A percentile compares a stretch with the other conserved stretches of the same genome.
These are phyloP conservation scores for Camponotus fellah DNA, from an alignment of 2,888 invertebrate species.

Conservation along the genomic window DNA sequence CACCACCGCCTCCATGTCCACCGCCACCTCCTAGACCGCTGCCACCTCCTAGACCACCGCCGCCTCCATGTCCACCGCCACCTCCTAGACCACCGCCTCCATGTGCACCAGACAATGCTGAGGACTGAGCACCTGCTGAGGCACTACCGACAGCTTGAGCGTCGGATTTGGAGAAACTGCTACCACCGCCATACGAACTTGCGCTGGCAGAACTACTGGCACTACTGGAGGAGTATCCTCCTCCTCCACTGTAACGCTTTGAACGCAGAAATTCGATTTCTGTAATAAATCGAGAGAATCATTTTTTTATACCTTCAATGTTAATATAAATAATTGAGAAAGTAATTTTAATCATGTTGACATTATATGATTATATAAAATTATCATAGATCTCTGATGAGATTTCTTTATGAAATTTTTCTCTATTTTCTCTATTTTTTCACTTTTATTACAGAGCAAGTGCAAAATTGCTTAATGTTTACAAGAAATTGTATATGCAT, in stretches of 20 bases:
- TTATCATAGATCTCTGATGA: neutral
- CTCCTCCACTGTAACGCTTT: slow-evolving; percentile 45
- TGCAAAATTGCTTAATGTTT: slow-evolving; percentile 3
- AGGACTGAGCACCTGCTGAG: slow-evolving; percentile 66
- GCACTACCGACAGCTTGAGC: slow-evolving; percentile 78
- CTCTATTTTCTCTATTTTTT: neutral
- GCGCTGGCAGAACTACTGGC: slow-evolving; percentile 69
- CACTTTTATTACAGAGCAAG: neutral
- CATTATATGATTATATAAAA: neutral
- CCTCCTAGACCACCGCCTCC: slow-evolving; percentile 50
- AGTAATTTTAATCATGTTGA: neutral
- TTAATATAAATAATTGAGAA: neutral
- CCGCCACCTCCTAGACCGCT: slow-evolving; percentile 28
- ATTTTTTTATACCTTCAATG: neutral
- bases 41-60: slow-evolving; percentile 27
- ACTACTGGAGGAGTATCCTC: slow-evolving; percentile 58
- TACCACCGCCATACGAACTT: slow-evolving; percentile 65
- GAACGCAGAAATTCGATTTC: slow-evolving; percentile 8
- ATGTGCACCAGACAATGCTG: slow-evolving; percentile 46
- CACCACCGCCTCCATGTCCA: slow-evolving; percentile 13
- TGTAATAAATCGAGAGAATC: slow-evolving; percentile 16
- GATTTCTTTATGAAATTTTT: neutral
- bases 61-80: slow-evolving; percentile 17
- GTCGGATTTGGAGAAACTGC: slow-evolving; percentile 81
- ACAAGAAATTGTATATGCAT: neutral